phyloP scores from a whole-genome alignment of 1,140 invertebrate species.

The Aphelenchoides avenae region DNA sequence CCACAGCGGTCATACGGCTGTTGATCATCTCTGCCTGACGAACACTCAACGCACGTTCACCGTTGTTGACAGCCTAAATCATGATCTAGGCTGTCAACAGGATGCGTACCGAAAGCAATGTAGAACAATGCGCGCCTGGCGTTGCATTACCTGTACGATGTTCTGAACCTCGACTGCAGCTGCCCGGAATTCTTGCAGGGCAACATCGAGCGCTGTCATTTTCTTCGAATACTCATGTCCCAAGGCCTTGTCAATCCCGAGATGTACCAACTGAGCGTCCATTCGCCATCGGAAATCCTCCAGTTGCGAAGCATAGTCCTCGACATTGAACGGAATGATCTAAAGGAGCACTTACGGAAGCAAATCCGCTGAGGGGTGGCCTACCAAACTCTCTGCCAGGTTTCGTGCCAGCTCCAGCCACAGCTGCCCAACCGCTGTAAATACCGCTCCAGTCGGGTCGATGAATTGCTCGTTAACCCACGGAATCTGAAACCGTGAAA shows the following conservation, averaged over 20 bases:
- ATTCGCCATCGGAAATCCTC: slow-evolving; percentile 20
- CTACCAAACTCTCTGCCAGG: slow-evolving; percentile 44
- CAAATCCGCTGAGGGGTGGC: neutral
- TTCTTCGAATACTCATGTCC: slow-evolving; percentile 19
- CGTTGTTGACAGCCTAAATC: slow-evolving; percentile 24
- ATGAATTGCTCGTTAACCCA: slow-evolving; percentile 37
- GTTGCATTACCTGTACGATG: slow-evolving; percentile 14
- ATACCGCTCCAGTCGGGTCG: slow-evolving; percentile 32
- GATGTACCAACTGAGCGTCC: slow-evolving; percentile 28
- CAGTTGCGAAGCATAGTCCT: slow-evolving; percentile 37
- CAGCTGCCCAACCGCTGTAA: slow-evolving; percentile 38
- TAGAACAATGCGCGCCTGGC: slow-evolving; percentile 8
- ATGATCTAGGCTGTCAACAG: too few relatives aligned
- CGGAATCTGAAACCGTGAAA: slow-evolving; percentile 27
- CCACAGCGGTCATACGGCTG: slow-evolving; percentile 13
- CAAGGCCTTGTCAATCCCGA: slow-evolving; percentile 25
- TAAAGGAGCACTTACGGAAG: slow-evolving; percentile 16
- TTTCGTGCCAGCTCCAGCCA: slow-evolving; percentile 44
- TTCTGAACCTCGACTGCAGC: slow-evolving; percentile 20
- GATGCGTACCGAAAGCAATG: neutral
- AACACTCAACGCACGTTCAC: slow-evolving; percentile 9
- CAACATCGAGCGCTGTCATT: slow-evolving; percentile 17
- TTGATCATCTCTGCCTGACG: slow-evolving; percentile 20
- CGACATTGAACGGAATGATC: slow-evolving; percentile 45
- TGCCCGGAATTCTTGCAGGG: slow-evolving; percentile 17